phyloP scores from a whole-genome alignment of 2,113 vertebrate species.

The Xiphophorus maculatus region DNA sequence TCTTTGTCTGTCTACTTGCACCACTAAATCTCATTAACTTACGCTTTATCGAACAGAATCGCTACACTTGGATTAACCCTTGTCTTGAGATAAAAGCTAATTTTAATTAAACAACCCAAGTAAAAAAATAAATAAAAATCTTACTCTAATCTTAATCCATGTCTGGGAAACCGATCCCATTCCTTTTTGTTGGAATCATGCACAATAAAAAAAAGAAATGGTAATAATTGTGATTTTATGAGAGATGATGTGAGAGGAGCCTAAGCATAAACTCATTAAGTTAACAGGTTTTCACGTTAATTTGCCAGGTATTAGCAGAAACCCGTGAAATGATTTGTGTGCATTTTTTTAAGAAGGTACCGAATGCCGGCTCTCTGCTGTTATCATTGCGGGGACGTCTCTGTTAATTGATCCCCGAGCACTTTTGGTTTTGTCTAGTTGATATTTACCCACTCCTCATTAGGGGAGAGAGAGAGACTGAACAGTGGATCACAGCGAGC shows the following conservation, averaged over 20 bases:
- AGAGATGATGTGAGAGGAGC: background rate
- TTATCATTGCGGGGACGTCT: slow-evolving; percentile 38
- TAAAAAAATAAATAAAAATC: background rate
- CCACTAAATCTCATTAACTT: slow-evolving; percentile 1
- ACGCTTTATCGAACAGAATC: background rate
- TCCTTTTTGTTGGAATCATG: background rate
- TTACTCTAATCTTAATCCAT: background rate
- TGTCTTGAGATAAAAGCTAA: background rate
- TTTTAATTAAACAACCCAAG: background rate
- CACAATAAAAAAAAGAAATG: background rate
- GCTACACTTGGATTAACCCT: background rate
- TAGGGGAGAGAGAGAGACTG: slow-evolving; percentile 7
- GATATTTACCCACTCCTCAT: slow-evolving; percentile 51
- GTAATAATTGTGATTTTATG: background rate
- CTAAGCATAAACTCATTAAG: background rate
- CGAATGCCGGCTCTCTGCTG: slow-evolving; percentile 2
- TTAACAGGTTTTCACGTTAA: background rate
- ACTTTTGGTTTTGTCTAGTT: slow-evolving; percentile 54
- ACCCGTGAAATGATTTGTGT: background rate
- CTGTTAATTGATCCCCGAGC: slow-evolving; percentile 72
- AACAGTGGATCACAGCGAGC: slow-evolving; percentile 24
- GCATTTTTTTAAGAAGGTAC: slow-evolving; percentile 15
- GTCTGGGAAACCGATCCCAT: background rate
- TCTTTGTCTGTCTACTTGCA: background rate
- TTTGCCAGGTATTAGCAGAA: background rate